phyloP scores from a whole-genome alignment of 2,888 invertebrate species.

The Caenorhabditis becei region DNA sequence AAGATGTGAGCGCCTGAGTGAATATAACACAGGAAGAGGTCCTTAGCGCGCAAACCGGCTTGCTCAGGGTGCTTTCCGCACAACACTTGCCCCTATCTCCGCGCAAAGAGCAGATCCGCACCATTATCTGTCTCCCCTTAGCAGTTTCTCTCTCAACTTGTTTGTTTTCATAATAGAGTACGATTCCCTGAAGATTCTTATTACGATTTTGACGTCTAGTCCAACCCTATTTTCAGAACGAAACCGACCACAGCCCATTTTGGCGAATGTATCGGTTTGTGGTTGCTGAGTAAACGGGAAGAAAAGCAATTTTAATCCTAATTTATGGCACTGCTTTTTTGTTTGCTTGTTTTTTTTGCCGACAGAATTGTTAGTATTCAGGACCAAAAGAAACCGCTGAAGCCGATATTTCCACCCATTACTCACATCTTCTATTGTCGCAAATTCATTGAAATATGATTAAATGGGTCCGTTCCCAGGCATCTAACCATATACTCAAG shows the following conservation, averaged over 20 bases:
- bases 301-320: constrained; percentile 46
- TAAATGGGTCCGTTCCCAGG: constrained; percentile 1
- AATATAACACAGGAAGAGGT: constrained; percentile 58
- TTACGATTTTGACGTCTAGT: no score
- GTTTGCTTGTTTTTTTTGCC: constrained; percentile 5
- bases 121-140: constrained; percentile 27
- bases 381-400: neutral
- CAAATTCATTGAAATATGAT: constrained; percentile 2
- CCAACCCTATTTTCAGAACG: no score
- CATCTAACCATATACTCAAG: constrained; percentile 30
- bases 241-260: no score
- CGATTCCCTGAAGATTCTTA: neutral
- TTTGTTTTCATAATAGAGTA: constrained; percentile 1
- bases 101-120: constrained; percentile 40
- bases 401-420: neutral
- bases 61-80: constrained; percentile 37
- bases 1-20: constrained; percentile 29
- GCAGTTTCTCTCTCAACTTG: neutral
- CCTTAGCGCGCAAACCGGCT: constrained; percentile 50
- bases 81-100: constrained; percentile 47
- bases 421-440: neutral
- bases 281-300: neutral
- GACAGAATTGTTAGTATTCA: constrained; percentile 13
- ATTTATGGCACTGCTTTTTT: constrained; percentile 33
- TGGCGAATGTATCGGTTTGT: neutral